Conservation (phyloP, 1,140 invertebrate genomes). For the Anoplolepis gracilipes region DNA sequence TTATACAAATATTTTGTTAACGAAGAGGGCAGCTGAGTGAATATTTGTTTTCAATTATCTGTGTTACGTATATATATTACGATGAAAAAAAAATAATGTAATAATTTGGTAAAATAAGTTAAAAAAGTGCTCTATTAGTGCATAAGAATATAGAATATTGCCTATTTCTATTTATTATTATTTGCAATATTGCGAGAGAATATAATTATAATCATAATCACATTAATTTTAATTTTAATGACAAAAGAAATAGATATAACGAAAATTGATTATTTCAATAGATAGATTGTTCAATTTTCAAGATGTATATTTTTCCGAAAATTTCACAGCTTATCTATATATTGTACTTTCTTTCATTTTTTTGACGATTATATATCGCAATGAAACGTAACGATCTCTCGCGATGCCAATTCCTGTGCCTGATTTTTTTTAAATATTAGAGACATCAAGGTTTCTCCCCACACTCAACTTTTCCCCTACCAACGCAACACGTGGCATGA, state of each 20-base stretch:
- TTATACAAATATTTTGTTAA: slow-evolving; percentile 26
- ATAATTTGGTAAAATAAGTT: neutral
- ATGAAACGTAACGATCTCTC: neutral
- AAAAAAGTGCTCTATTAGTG: neutral
- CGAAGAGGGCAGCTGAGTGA: neutral
- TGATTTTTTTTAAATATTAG: slow-evolving; percentile 7
- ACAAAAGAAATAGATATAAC: neutral
- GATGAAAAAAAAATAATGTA: neutral
- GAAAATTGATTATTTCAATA: neutral
- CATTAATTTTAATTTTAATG: neutral
- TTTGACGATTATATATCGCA: neutral
- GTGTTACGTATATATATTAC: neutral
- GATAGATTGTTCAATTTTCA: neutral
- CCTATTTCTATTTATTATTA: neutral
- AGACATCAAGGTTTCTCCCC: slow-evolving; percentile 32
- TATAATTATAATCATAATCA: slow-evolving; percentile 6
- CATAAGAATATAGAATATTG: neutral
- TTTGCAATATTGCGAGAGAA: neutral
- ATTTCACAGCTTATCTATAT: neutral
- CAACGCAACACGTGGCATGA: slow-evolving; percentile 1
- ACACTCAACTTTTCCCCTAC: slow-evolving; percentile 60
- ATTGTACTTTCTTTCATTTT: neutral
- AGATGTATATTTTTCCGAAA: neutral
- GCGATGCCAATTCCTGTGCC: too few relatives aligned
- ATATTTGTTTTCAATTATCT: slow-evolving; percentile 30